phyloP scores from a whole-genome alignment of 2,113 vertebrate species.

The Gallinago undulata region DNA sequence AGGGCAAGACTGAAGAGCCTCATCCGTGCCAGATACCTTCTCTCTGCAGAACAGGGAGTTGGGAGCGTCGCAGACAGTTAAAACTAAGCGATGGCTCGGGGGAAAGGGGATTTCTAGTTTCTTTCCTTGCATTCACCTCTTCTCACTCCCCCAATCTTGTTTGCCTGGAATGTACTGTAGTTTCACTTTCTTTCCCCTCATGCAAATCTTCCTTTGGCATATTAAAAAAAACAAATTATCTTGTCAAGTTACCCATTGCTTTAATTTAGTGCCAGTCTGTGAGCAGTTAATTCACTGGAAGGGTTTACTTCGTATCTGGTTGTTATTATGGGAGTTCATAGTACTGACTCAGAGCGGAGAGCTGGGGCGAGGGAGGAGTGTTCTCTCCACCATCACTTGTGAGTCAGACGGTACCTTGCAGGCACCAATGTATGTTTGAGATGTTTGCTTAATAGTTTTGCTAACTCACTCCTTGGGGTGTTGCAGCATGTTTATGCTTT shows the following conservation, averaged over 20 bases:
- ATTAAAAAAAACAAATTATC: background rate
- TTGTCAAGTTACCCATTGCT: background rate
- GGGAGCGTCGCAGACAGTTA: background rate
- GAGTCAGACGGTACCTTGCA: background rate
- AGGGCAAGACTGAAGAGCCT: background rate
- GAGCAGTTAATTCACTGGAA: background rate
- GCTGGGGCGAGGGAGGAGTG: background rate
- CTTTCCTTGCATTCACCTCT: background rate
- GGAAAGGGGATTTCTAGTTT: background rate
- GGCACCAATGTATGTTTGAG: background rate
- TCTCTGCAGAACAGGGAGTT: background rate
- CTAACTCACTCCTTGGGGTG: background rate
- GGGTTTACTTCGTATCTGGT: background rate
- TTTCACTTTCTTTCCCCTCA: background rate
- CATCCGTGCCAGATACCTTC: background rate
- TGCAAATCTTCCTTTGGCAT: background rate
- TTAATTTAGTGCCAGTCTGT: background rate
- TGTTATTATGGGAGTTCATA: background rate
- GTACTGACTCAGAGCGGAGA: background rate
- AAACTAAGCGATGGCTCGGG: accelerated
- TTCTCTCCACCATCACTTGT: background rate
- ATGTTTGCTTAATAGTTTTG: background rate
- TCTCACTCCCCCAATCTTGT: background rate
- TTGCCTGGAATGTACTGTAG: background rate
- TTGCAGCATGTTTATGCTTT: background rate